phyloP scores from a whole-genome alignment of 2,888 invertebrate genomes.

The Ochropleura plecta region DNA sequence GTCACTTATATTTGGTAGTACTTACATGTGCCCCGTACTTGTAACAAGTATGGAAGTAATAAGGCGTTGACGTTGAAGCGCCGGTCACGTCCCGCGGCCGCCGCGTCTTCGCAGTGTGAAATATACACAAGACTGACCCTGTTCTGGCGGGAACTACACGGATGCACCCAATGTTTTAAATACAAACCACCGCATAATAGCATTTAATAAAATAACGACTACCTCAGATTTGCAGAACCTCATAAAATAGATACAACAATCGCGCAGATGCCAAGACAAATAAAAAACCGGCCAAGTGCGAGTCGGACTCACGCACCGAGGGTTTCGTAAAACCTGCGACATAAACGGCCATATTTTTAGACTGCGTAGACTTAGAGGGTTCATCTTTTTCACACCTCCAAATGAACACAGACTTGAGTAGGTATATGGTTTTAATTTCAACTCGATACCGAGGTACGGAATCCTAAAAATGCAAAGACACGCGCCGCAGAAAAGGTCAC shows the following conservation, averaged over 20 bases:
- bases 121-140: conserved; percentile 76
- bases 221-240: background rate
- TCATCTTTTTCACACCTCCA: too few relatives aligned
- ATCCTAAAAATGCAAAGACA: background rate
- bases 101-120: conserved; percentile 77
- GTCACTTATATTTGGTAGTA: conserved; percentile 34
- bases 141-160: conserved; percentile 69
- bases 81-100: conserved; percentile 77
- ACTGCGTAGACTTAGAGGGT: too few relatives aligned
- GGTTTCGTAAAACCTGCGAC: too few relatives aligned
- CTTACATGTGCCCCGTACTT: conserved; percentile 69
- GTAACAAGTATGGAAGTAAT: conserved; percentile 72
- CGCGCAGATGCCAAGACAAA: background rate
- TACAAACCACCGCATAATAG: background rate
- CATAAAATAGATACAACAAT: background rate
- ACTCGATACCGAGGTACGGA: too few relatives aligned
- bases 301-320: too few relatives aligned
- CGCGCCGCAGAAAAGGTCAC: conserved; percentile 13
- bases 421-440: too few relatives aligned
- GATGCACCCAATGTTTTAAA: background rate
- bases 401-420: too few relatives aligned
- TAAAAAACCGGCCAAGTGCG: background rate
- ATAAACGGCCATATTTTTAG: too few relatives aligned
- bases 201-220: background rate
- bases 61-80: conserved; percentile 71